phyloP scores from a whole-genome alignment of 2,797 vertebrate species.

The Diceros bicornis region DNA sequence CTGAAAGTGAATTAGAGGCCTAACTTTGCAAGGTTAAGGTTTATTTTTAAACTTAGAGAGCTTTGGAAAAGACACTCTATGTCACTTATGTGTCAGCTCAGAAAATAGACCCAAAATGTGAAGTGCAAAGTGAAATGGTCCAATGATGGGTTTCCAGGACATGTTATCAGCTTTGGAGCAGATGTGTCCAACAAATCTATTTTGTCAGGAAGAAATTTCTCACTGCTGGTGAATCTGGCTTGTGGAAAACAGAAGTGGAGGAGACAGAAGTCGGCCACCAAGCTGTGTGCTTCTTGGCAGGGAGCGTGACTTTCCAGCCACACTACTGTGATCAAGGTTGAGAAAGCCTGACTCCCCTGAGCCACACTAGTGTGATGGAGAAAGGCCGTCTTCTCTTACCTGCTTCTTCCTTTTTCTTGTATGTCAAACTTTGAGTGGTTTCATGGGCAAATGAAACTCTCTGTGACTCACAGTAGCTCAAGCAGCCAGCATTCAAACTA shows the following conservation, averaged over 20 bases:
- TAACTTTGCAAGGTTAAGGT: neutral
- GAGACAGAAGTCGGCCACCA: neutral
- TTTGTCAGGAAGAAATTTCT: slow-evolving; percentile 4
- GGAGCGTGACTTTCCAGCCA: neutral
- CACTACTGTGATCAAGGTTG: fast-evolving
- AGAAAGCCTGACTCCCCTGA: neutral
- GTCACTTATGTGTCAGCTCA: neutral
- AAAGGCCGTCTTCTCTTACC: neutral
- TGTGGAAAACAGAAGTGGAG: neutral
- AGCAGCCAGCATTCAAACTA: neutral
- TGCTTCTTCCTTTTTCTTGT: neutral
- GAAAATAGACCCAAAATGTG: slow-evolving; percentile 48
- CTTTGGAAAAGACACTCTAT: neutral
- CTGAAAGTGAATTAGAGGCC: neutral
- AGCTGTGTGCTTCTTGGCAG: neutral
- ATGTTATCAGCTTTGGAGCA: neutral
- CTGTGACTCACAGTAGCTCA: neutral
- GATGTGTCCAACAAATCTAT: neutral
- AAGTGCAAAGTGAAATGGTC: slow-evolving; percentile 17
- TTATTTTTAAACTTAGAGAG: slow-evolving; percentile 69
- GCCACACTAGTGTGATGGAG: neutral
- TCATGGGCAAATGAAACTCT: neutral
- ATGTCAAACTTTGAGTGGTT: neutral
- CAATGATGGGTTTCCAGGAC: neutral
- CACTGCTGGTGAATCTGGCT: neutral